Evolutionary conservation across 2,888 invertebrate genomes (phyloP), one percentile per base, ranked within the genome.

Genomic region (Cloeon dipterum): DNA sequence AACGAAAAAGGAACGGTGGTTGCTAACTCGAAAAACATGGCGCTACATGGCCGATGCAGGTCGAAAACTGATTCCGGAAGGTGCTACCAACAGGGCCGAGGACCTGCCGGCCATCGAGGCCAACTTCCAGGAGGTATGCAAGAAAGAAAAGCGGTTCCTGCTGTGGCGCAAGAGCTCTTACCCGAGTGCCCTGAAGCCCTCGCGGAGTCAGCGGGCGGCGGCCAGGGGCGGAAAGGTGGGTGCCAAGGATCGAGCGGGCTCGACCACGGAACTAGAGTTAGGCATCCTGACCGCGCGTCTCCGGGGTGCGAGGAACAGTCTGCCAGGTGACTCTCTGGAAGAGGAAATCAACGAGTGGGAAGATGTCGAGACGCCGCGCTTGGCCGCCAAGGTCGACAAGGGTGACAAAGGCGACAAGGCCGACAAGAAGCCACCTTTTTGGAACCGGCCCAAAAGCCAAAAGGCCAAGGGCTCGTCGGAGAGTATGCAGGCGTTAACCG

Each of bases 11-110:
- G 85, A 85, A 56, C 68, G 85, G 55, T 86, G 85, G 85, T 63
- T 85, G 41, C 64, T 85, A 40, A 85, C 85, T 32, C 63, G 85
- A 41, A 85, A 86, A 59, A 85, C 85, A 34, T 85, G 85, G 85
- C 66, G 81, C 47, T 85, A 85, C 56, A 86, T 86, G 85, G 71
- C 82, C n/a, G 85, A 85, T 47, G 82, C 83, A 20, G 85, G 85
- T 32, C 70, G 79, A 41, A 75, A 77, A 50, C 63, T 86, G 36
- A 73, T 85, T 39, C 85, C 85, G n/a, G 83, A 83, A 36, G 76
- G 77, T 16, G 65, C 67, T 3, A 68, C 69, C 49, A 75, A 76
- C 53, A 65, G 73, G 4, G 56, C 65, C 1, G 81, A 83, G 50
- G 81, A 81, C 49, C 63, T 85, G 41, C 74, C 78, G 3, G 72